Conservation (phyloP, 2,888 invertebrate species). For the Mellilla xanthometata region DNA sequence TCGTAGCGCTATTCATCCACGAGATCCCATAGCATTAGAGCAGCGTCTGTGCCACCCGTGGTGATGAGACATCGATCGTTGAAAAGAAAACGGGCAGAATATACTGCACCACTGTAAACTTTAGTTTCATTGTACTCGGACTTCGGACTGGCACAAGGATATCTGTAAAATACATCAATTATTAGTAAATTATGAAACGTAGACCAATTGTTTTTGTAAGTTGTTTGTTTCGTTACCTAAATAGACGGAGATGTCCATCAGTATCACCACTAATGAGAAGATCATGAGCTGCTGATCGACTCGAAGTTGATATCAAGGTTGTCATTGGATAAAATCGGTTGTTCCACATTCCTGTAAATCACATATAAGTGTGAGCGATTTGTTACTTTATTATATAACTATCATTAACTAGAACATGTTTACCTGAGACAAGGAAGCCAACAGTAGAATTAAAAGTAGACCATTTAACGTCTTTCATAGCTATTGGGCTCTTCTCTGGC, state of each 20-base stretch:
- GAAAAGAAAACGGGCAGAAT: conserved; percentile 91
- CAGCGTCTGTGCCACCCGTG: conserved; percentile 93
- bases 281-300: conserved; percentile 92
- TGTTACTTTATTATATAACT: too few relatives aligned
- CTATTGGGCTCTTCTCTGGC: conserved; percentile 93
- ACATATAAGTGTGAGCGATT: neutral
- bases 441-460: conserved; percentile 93
- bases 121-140: conserved; percentile 95
- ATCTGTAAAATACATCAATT: conserved; percentile 78
- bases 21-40: conserved; percentile 95
- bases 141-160: conserved; percentile 92
- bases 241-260: conserved; percentile 93
- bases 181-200: too few relatives aligned
- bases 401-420: conserved; percentile 23
- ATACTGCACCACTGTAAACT: conserved; percentile 92
- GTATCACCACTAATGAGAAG: conserved; percentile 93
- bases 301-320: conserved; percentile 91
- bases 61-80: conserved; percentile 93
- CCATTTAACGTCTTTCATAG: conserved; percentile 96
- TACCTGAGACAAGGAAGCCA: conserved; percentile 93
- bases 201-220: too few relatives aligned
- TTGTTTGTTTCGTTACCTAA: conserved; percentile 80
- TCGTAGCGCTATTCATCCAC: conserved; percentile 87
- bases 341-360: conserved; percentile 90
- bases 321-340: conserved; percentile 94